Evolutionary conservation across 2,113 vertebrate genomes (phyloP).

Genomic region (Rutilus rutilus): DNA sequence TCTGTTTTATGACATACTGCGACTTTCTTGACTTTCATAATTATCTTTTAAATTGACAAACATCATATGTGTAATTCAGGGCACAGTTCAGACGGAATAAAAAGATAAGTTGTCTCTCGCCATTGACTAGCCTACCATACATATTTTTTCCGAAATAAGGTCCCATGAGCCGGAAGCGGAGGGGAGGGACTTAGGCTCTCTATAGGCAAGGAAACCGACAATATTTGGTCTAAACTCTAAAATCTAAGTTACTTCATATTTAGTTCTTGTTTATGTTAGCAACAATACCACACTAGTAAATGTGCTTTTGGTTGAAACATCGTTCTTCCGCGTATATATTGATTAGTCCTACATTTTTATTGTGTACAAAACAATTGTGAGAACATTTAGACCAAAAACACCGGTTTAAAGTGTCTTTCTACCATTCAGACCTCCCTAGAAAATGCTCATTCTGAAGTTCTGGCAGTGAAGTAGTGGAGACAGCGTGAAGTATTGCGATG

Average conservation of each 20-base stretch:
- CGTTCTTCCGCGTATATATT: not conserved
- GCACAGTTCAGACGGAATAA: too few relatives aligned
- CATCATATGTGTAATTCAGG: too few relatives aligned
- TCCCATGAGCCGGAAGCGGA: too few relatives aligned
- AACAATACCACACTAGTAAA: not conserved
- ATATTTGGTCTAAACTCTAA: not conserved
- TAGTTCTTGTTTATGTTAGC: not conserved
- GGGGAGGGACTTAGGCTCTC: too few relatives aligned
- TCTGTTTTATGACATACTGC: too few relatives aligned
- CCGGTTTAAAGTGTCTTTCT: not conserved
- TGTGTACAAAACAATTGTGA: not conserved
- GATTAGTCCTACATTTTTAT: not conserved
- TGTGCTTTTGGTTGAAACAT: not conserved
- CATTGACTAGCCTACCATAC: too few relatives aligned
- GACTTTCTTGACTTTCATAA: too few relatives aligned
- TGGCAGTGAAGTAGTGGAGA: constrained; percentile 73
- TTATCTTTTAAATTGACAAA: too few relatives aligned
- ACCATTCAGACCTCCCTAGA: constrained; percentile 1
- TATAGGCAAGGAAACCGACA: not conserved
- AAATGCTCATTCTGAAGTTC: constrained; percentile 45
- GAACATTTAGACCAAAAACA: constrained; percentile 17
- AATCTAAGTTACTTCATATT: not conserved
- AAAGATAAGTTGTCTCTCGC: too few relatives aligned
- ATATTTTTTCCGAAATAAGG: too few relatives aligned
- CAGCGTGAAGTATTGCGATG: constrained; percentile 72